These are phyloP conservation scores for Takifugu flavidus DNA, from an alignment of 2,113 vertebrate species.

Conservation along the genomic window DNA sequence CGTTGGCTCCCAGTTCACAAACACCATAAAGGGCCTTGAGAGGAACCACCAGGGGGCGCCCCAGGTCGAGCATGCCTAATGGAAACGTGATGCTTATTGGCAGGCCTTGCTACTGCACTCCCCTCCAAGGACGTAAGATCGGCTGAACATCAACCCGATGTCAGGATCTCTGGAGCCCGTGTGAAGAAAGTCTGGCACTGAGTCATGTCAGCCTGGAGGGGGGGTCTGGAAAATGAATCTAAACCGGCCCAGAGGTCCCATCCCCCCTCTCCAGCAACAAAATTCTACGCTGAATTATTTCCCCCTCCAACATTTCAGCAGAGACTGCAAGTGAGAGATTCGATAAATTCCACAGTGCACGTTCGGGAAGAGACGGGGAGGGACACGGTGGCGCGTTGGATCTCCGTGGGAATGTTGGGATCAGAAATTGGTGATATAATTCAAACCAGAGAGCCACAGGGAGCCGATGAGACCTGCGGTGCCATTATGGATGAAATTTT, in stretches of 20 bases:
- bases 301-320: too few species aligned
- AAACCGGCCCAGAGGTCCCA: conserved; percentile 34
- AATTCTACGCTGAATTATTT: conserved; percentile 22
- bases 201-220: not conserved
- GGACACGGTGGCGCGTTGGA: conserved; percentile 1
- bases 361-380: not conserved
- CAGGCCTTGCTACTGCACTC: conserved; percentile 44
- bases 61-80: conserved; percentile 60
- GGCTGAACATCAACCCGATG: conserved; percentile 59
- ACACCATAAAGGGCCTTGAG: conserved; percentile 57
- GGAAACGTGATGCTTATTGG: conserved; percentile 64
- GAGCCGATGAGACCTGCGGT: conserved; percentile 30
- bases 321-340: not conserved
- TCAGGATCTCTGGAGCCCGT: conserved; percentile 57
- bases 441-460: conserved; percentile 49
- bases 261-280: conserved; percentile 32
- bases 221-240: conserved; percentile 60
- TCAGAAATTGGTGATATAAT: conserved; percentile 54
- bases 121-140: conserved; percentile 61
- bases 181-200: conserved; percentile 41
- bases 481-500: conserved; percentile 33
- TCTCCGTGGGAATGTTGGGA: conserved; percentile 18
- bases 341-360: not conserved
- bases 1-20: conserved; percentile 50
- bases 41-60: conserved; percentile 49